These are phyloP conservation scores for Reinhardtius hippoglossoides DNA, from an alignment of 2,113 vertebrate species.

Conservation along the genomic window DNA sequence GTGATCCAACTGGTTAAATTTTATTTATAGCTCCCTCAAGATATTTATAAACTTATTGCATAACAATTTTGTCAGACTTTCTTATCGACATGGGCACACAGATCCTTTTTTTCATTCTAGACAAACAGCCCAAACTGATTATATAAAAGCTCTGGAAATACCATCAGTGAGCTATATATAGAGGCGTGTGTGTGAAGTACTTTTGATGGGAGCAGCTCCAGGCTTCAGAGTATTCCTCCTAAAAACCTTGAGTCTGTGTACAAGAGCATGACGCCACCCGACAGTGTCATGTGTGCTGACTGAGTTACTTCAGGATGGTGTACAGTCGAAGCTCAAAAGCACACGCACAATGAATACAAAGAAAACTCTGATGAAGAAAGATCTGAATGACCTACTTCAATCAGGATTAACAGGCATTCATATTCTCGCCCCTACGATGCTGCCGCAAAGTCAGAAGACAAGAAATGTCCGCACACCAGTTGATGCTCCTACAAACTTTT, in stretches of 20 bases:
- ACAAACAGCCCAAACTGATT: conserved; percentile 51
- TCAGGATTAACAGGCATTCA: neutral
- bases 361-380: neutral
- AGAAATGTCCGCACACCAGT: too few species aligned
- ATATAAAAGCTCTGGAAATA: conserved; percentile 68
- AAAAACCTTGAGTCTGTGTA: conserved; percentile 21
- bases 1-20: conserved; percentile 43
- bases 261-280: conserved; percentile 23
- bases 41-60: conserved; percentile 64
- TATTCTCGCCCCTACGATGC: neutral
- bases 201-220: conserved; percentile 42
- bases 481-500: too few species aligned
- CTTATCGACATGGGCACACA: conserved; percentile 46
- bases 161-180: conserved; percentile 35
- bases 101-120: conserved; percentile 26
- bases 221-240: conserved; percentile 12
- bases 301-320: neutral
- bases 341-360: neutral
- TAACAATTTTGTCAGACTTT: conserved; percentile 60
- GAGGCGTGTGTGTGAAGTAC: conserved; percentile 19
- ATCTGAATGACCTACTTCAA: neutral
- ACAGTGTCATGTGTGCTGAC: conserved; percentile 1
- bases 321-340: neutral
- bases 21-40: conserved; percentile 59
- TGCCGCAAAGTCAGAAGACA: too few species aligned